phyloP scores from a whole-genome alignment of 2,888 invertebrate species.

The Dryobota labecula region DNA sequence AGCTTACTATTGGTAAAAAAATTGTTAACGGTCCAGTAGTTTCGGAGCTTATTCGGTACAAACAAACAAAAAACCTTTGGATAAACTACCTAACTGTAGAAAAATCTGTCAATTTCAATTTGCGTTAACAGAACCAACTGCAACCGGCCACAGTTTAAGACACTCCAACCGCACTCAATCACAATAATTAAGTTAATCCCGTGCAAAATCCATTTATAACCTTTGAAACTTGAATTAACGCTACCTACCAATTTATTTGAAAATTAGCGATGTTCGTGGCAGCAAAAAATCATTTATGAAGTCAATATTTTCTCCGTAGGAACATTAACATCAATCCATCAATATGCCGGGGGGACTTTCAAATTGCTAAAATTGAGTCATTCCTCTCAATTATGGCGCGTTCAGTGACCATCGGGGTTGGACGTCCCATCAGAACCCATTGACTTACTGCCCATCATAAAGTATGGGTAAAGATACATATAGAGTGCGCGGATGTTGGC shows the following conservation, averaged over 20 bases:
- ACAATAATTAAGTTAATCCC: slow-evolving; percentile 58
- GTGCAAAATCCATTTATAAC: slow-evolving; percentile 66
- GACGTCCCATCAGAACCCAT: slow-evolving; percentile 66
- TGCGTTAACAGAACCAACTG: slow-evolving; percentile 12
- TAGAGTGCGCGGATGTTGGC: slow-evolving; percentile 26
- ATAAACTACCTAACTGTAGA: background rate
- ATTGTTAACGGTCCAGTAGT: too few relatives aligned
- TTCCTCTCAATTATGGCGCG: slow-evolving; percentile 71
- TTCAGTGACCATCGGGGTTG: slow-evolving; percentile 63
- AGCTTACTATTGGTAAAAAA: too few relatives aligned
- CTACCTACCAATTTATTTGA: slow-evolving; percentile 68
- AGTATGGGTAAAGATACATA: slow-evolving; percentile 36
- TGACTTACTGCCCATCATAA: slow-evolving; percentile 63
- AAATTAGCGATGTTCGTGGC: slow-evolving; percentile 63
- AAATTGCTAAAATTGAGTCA: slow-evolving; percentile 78
- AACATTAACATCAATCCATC: slow-evolving; percentile 74
- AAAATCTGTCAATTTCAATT: slow-evolving; percentile 43
- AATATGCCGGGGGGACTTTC: slow-evolving; percentile 70
- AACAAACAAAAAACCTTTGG: too few relatives aligned
- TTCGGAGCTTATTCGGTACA: too few relatives aligned
- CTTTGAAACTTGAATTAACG: slow-evolving; percentile 64
- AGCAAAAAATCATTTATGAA: slow-evolving; percentile 69
- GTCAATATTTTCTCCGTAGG: slow-evolving; percentile 63
- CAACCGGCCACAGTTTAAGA: slow-evolving; percentile 29
- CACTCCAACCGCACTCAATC: slow-evolving; percentile 38